Conservation (phyloP, 2,888 invertebrate genomes). For the Orthosia gothica region DNA sequence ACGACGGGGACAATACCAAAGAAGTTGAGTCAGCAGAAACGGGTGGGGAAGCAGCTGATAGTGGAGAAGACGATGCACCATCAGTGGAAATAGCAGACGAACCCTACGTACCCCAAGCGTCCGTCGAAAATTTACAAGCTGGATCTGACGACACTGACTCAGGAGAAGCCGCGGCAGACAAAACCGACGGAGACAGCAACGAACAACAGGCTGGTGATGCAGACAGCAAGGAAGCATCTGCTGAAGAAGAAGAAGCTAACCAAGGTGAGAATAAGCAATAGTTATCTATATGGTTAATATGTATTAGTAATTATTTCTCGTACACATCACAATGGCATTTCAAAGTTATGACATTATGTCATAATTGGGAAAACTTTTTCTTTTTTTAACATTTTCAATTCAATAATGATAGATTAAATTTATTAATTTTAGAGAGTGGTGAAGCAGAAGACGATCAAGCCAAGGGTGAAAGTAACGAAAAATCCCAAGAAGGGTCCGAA, state of each 20-base stretch:
- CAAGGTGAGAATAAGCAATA: constrained; percentile 76
- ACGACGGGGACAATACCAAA: constrained; percentile 83
- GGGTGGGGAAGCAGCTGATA: constrained; percentile 77
- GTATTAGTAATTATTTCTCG: not conserved
- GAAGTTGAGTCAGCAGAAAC: constrained; percentile 86
- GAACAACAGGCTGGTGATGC: constrained; percentile 75
- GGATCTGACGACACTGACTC: constrained; percentile 82
- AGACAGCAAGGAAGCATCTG: constrained; percentile 85
- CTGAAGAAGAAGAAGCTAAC: constrained; percentile 88
- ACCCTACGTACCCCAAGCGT: constrained; percentile 86
- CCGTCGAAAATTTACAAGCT: constrained; percentile 86
- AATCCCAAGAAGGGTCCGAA: constrained; percentile 71
- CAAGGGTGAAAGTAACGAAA: constrained; percentile 75
- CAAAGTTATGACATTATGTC: not conserved
- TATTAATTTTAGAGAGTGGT: constrained; percentile 83
- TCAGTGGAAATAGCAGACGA: constrained; percentile 89
- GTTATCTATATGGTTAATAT: not conserved
- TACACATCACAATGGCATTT: not conserved
- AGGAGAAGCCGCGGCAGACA: constrained; percentile 78
- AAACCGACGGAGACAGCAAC: constrained; percentile 80
- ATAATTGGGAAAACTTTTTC: no score
- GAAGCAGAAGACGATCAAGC: constrained; percentile 75
- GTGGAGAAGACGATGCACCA: constrained; percentile 82
- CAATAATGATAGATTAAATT: not conserved
- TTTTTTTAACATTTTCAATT: no score